Percentiles rank a stretch among this genome's conserved stretches.
phyloP scores from a whole-genome alignment of 2,888 invertebrate genomes.

The Sepiola atlantica region DNA sequence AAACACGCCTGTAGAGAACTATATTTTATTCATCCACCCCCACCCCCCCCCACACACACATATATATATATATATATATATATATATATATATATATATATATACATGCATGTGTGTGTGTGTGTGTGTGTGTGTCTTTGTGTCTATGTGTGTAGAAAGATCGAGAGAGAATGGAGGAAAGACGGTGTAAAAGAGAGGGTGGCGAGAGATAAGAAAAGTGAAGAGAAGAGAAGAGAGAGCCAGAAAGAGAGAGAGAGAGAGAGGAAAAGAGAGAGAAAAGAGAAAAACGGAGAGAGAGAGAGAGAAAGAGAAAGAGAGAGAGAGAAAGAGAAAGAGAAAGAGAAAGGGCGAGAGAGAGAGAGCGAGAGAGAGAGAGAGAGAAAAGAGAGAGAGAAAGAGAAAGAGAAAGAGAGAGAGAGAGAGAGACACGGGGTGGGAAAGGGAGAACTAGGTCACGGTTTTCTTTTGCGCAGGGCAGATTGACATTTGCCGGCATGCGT shows the following conservation, averaged over 20 bases:
- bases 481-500: no score
- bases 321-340: not conserved
- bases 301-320: not conserved
- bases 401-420: not conserved
- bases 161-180: not conserved
- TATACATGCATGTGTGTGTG: not conserved
- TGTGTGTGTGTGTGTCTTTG: no score
- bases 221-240: no score
- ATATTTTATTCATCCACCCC: no score
- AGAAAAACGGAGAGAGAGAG: no score
- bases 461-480: no score
- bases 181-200: not conserved
- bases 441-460: no score
- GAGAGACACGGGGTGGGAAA: not conserved
- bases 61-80: not conserved
- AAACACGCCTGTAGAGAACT: no score
- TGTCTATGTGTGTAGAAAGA: not conserved
- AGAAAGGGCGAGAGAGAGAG: not conserved
- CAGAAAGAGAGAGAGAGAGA: not conserved
- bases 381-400: not conserved
- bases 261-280: no score
- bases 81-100: not conserved
- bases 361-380: no score
- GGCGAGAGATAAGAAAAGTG: not conserved
- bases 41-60: no score